These are phyloP conservation scores for Amphibalanus amphitrite DNA, from an alignment of 1,140 invertebrate genomes.

Conservation along the genomic window DNA sequence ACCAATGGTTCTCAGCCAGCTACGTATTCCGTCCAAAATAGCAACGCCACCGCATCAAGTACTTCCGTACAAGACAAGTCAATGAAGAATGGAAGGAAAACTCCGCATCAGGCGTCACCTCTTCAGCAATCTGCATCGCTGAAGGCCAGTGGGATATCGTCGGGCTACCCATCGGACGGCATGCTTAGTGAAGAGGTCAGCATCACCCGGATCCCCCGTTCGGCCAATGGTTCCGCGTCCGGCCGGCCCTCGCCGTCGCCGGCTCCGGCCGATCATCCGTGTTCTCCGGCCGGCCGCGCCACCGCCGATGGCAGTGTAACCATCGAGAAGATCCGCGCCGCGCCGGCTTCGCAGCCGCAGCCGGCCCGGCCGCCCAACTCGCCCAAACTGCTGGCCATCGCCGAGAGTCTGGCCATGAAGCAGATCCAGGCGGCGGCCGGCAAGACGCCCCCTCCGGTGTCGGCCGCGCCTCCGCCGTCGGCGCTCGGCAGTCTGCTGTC, in stretches of 20 bases:
- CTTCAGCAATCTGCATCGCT: too few species aligned
- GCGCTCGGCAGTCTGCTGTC: not conserved
- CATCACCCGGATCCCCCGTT: not conserved
- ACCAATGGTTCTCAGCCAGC: too few species aligned
- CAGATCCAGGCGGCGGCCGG: not conserved
- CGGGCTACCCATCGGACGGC: not conserved
- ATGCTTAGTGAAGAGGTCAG: not conserved
- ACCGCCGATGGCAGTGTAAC: not conserved
- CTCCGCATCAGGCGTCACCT: too few species aligned
- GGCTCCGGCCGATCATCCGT: too few species aligned
- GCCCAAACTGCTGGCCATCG: slow-evolving; percentile 1
- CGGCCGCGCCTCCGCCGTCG: not conserved
- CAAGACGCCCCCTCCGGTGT: not conserved
- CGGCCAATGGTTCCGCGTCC: not conserved
- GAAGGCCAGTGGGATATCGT: not conserved
- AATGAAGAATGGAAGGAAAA: too few species aligned
- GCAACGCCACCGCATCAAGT: too few species aligned
- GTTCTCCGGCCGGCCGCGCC: not conserved
- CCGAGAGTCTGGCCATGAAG: not conserved
- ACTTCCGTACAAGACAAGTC: too few species aligned
- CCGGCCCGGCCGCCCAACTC: not conserved
- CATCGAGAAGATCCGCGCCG: not conserved
- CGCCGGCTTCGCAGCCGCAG: not conserved
- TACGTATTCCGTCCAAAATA: too few species aligned
- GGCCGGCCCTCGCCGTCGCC: not conserved